Percentiles rank a stretch among this genome's conserved stretches.
Evolutionary conservation across 2,113 vertebrate genomes (phyloP).

Genomic region (Gobiocypris rarus): DNA sequence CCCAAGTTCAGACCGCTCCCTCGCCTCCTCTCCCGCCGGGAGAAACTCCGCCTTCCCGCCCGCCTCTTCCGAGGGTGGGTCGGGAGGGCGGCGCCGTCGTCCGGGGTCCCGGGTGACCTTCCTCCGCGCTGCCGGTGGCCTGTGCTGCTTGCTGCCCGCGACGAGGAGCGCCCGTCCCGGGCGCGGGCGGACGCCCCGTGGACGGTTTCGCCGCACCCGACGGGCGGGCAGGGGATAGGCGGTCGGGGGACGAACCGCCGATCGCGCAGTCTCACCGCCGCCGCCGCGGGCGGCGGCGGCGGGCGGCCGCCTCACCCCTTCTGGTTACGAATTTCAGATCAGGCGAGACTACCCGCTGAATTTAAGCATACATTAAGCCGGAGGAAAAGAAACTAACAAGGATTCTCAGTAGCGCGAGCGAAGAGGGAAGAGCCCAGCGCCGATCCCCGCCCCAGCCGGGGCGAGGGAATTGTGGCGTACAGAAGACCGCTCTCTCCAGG

Average conservation of each 20-base stretch:
- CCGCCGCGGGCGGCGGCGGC: not conserved
- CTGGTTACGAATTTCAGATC: slow-evolving; percentile 55
- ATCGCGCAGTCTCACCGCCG: not conserved
- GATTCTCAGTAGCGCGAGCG: slow-evolving; percentile 60
- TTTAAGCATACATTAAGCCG: slow-evolving; percentile 49
- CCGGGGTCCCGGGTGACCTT: too few relatives aligned
- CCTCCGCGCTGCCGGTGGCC: too few relatives aligned
- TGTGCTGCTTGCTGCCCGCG: not conserved
- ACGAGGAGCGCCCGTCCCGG: not conserved
- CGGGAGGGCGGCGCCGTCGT: too few relatives aligned
- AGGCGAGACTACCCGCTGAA: slow-evolving; percentile 50
- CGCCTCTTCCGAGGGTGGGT: too few relatives aligned
- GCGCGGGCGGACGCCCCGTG: too few relatives aligned
- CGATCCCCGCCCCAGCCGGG: not conserved
- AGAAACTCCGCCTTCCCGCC: not conserved
- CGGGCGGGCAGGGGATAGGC: too few relatives aligned
- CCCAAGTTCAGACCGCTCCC: slow-evolving; percentile 7
- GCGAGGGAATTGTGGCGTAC: not conserved
- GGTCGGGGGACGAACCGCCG: too few relatives aligned
- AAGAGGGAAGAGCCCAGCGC: slow-evolving; percentile 57
- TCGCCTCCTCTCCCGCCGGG: not conserved
- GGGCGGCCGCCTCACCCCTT: not conserved
- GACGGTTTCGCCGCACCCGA: too few relatives aligned
- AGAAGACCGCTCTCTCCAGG: too few relatives aligned
- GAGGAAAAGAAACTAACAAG: slow-evolving; percentile 65